Percentiles rank a stretch among this genome's conserved stretches.
Evolutionary conservation across 2,797 vertebrate genomes (phyloP).

Genomic region (Sebastes hopkinsi): DNA sequence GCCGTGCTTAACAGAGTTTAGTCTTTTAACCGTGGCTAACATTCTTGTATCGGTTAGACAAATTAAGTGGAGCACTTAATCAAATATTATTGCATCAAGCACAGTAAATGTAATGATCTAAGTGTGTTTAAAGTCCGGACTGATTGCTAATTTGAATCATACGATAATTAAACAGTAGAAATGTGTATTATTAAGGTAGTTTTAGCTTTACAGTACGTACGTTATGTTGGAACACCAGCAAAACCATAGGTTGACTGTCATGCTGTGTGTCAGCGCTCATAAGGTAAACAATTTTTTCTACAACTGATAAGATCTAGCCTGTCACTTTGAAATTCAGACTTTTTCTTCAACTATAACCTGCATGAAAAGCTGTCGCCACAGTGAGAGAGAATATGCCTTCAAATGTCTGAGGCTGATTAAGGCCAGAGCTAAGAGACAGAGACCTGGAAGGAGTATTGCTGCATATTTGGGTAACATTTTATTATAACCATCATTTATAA

Average conservation of each 20-base stretch:
- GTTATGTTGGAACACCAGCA: neutral
- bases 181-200: neutral
- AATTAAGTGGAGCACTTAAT: neutral
- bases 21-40: neutral
- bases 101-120: neutral
- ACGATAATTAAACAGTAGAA: neutral
- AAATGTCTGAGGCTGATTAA: conserved; percentile 30
- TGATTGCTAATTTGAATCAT: conserved; percentile 6
- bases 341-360: conserved; percentile 1
- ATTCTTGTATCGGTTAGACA: neutral
- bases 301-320: neutral
- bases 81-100: conserved; percentile 3
- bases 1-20: neutral
- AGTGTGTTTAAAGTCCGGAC: neutral
- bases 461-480: too few species aligned
- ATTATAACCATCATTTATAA: too few species aligned
- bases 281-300: neutral
- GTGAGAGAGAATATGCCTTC: conserved; percentile 7
- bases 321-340: conserved; percentile 27
- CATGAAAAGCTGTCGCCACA: conserved; percentile 7
- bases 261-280: neutral
- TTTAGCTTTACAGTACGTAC: neutral
- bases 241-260: neutral
- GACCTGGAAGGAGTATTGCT: neutral
- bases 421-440: neutral